Percentiles rank a stretch among this genome's conserved stretches.
phyloP scores from a whole-genome alignment of 2,888 invertebrate species.

The Rhamphomyia laevipes region DNA sequence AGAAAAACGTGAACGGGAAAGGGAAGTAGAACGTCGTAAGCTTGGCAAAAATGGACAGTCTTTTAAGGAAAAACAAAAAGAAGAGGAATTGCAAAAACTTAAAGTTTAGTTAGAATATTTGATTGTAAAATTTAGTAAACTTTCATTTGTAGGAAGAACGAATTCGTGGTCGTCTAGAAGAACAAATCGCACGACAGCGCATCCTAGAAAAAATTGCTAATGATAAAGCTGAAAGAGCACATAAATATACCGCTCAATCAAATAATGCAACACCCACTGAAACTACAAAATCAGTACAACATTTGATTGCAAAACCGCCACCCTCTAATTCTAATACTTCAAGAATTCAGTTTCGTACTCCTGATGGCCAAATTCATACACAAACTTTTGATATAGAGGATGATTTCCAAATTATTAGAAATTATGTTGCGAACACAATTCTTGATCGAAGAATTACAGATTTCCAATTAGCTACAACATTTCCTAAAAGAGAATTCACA shows the following conservation, averaged over 20 bases:
- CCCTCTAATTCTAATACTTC: slow-evolving; percentile 38
- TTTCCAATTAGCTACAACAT: slow-evolving; percentile 70
- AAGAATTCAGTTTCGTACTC: slow-evolving; percentile 75
- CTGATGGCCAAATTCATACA: slow-evolving; percentile 64
- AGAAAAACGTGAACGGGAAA: slow-evolving; percentile 47
- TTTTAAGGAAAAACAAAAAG: slow-evolving; percentile 60
- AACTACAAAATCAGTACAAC: not conserved
- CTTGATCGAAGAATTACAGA: slow-evolving; percentile 37
- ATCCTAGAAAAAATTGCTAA: slow-evolving; percentile 75
- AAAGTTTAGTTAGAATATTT: slow-evolving; percentile 34
- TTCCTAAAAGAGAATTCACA: slow-evolving; percentile 78
- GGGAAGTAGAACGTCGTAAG: slow-evolving; percentile 60
- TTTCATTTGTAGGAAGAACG: slow-evolving; percentile 27
- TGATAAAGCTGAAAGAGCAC: slow-evolving; percentile 61
- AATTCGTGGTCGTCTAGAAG: slow-evolving; percentile 63
- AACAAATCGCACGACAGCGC: slow-evolving; percentile 60
- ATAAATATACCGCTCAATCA: slow-evolving; percentile 27
- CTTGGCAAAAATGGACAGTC: slow-evolving; percentile 62
- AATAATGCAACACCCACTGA: not conserved
- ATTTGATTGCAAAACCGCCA: slow-evolving; percentile 16
- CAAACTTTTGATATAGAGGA: slow-evolving; percentile 59
- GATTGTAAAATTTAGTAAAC: slow-evolving; percentile 35
- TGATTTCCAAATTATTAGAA: slow-evolving; percentile 45
- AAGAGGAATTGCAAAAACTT: slow-evolving; percentile 59
- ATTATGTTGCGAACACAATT: slow-evolving; percentile 30